Evolutionary conservation across 1,140 invertebrate species (phyloP).

Genomic region (Microplitis demolitor): DNA sequence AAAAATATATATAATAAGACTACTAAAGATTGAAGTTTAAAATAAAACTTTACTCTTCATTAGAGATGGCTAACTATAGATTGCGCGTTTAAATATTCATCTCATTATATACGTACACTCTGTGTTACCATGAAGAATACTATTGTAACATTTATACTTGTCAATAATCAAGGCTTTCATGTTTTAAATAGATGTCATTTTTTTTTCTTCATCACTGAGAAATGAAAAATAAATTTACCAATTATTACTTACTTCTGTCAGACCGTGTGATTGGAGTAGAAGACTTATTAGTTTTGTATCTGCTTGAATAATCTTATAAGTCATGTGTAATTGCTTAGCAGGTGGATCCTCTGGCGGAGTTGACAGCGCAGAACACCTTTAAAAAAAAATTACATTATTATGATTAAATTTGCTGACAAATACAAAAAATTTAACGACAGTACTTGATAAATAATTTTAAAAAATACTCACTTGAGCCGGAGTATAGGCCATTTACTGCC

Average conservation of each 20-base stretch:
- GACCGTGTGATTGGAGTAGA: slow-evolving; percentile 75
- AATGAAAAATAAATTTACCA: background rate
- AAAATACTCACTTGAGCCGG: slow-evolving; percentile 54
- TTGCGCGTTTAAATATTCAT: background rate
- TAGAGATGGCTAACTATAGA: background rate
- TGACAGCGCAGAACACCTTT: slow-evolving; percentile 56
- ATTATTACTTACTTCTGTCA: slow-evolving; percentile 65
- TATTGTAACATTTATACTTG: slow-evolving; percentile 8
- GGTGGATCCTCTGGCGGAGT: slow-evolving; percentile 63
- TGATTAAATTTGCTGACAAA: background rate
- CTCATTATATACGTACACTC: background rate
- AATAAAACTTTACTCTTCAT: background rate
- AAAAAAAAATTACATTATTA: slow-evolving; percentile 22
- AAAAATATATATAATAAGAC: background rate
- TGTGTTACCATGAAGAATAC: background rate
- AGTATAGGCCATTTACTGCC: slow-evolving; percentile 51
- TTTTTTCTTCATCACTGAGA: background rate
- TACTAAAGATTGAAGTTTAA: background rate
- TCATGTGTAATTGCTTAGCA: slow-evolving; percentile 75
- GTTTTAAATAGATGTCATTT: background rate
- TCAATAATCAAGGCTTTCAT: background rate
- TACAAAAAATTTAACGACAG: background rate
- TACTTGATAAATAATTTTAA: background rate
- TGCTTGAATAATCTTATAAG: slow-evolving; percentile 80
- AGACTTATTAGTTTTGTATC: slow-evolving; percentile 78